These are phyloP conservation scores for Stictocephala bisonia DNA, from an alignment of 2,888 invertebrate species.

Conservation along the genomic window DNA sequence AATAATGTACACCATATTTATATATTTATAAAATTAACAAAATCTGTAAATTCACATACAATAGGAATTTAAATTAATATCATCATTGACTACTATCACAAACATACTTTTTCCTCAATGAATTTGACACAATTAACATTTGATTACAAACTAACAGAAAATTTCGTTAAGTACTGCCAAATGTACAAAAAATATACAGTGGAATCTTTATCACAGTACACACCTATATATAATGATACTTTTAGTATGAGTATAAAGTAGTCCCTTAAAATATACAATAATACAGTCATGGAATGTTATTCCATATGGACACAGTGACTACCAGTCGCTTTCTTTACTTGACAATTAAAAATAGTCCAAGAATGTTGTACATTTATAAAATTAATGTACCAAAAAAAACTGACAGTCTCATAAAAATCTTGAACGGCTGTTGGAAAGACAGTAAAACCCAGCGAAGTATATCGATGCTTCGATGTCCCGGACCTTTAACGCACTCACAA, in stretches of 20 bases:
- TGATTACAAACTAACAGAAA: conserved; percentile 20
- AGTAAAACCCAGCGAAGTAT: not conserved
- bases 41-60: conserved; percentile 11
- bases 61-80: conserved; percentile 29
- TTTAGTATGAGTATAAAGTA: conserved; percentile 5
- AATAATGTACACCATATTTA: conserved; percentile 35
- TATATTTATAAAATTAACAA: conserved; percentile 41
- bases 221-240: conserved; percentile 52
- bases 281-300: conserved; percentile 20
- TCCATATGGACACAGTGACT: not conserved
- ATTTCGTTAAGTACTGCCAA: conserved; percentile 44
- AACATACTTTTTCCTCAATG: not conserved
- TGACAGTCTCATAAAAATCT: not conserved
- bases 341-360: not conserved
- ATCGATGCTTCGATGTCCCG: too few relatives aligned
- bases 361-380: not conserved
- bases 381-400: too few relatives aligned
- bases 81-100: conserved; percentile 23
- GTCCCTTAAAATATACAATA: conserved; percentile 9
- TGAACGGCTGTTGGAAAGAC: not conserved
- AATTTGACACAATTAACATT: not conserved
- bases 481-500: too few relatives aligned
- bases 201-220: conserved; percentile 57
- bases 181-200: conserved; percentile 45
- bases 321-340: not conserved